These are phyloP conservation scores for Tiliacea aurago DNA, from an alignment of 2,888 invertebrate genomes.

Conservation along the genomic window DNA sequence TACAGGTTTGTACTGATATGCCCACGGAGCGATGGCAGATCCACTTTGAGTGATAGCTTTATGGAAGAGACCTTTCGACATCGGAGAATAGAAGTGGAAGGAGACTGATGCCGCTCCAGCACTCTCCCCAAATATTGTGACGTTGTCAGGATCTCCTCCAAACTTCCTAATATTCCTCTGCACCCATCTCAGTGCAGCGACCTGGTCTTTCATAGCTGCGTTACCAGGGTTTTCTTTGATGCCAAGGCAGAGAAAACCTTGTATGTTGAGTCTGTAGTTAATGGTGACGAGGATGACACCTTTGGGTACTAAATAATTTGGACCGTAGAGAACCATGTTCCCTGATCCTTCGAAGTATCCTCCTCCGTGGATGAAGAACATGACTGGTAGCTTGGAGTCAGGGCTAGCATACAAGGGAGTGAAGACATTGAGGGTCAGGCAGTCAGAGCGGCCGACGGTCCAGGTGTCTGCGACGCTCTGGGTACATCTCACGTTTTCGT, in stretches of 20 bases:
- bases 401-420: conserved; percentile 72
- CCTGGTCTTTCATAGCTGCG: conserved; percentile 83
- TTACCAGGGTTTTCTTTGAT: conserved; percentile 84
- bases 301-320: conserved; percentile 79
- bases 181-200: conserved; percentile 82
- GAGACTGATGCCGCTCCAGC: conserved; percentile 83
- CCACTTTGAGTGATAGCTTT: conserved; percentile 85
- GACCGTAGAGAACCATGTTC: conserved; percentile 76
- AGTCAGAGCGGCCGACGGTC: conserved; percentile 75
- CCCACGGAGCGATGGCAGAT: conserved; percentile 80
- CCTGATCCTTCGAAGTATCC: conserved; percentile 81
- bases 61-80: conserved; percentile 83
- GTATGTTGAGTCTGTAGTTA: conserved; percentile 84
- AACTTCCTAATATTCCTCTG: conserved; percentile 78
- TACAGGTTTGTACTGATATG: conserved; percentile 79
- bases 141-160: conserved; percentile 81
- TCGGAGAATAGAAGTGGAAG: conserved; percentile 80
- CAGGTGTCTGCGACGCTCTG: conserved; percentile 69
- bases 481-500: conserved; percentile 78
- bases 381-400: conserved; percentile 76
- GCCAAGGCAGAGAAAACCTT: conserved; percentile 80
- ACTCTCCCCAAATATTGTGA: conserved; percentile 84
- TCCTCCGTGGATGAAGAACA: conserved; percentile 86
- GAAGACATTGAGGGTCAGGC: conserved; percentile 80
- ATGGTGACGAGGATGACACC: conserved; percentile 81